These are phyloP conservation scores for Neuroscelio doddi DNA, from an alignment of 2,888 invertebrate species.

Conservation along the genomic window DNA sequence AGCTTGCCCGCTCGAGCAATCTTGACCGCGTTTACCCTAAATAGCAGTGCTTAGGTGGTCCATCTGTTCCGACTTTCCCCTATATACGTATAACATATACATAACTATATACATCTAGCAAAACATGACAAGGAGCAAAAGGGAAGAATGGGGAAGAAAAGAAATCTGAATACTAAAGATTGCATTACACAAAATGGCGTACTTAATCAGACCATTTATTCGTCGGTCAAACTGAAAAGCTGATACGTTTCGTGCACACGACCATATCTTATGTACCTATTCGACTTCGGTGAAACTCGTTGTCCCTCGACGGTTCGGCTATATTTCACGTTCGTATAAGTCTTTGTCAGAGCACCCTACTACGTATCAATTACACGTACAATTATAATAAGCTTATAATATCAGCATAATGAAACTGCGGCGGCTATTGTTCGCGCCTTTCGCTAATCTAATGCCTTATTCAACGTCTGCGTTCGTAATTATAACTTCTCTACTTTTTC, in stretches of 20 bases:
- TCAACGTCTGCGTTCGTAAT: not conserved
- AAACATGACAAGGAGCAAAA: too few relatives aligned
- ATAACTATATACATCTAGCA: too few relatives aligned
- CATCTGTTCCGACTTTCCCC: too few relatives aligned
- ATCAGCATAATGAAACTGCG: constrained; percentile 46
- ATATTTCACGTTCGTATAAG: constrained; percentile 47
- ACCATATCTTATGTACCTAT: constrained; percentile 13
- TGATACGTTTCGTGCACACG: constrained; percentile 39
- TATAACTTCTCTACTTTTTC: not conserved
- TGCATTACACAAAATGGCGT: constrained; percentile 64
- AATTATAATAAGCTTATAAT: constrained; percentile 61
- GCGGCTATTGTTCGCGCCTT: constrained; percentile 35
- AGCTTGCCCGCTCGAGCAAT: too few relatives aligned
- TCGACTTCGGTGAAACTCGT: constrained; percentile 15
- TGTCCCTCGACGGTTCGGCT: constrained; percentile 21
- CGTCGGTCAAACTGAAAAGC: constrained; percentile 51
- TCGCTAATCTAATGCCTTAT: constrained; percentile 14
- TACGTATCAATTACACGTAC: constrained; percentile 59
- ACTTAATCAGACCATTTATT: constrained; percentile 66
- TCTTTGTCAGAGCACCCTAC: constrained; percentile 20
- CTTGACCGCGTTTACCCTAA: too few relatives aligned
- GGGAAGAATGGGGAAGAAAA: constrained; percentile 12
- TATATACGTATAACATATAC: too few relatives aligned
- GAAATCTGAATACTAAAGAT: constrained; percentile 52
- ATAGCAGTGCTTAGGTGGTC: too few relatives aligned